phyloP scores from a whole-genome alignment of 2,113 vertebrate species.

The Alligator mississippiensis region DNA sequence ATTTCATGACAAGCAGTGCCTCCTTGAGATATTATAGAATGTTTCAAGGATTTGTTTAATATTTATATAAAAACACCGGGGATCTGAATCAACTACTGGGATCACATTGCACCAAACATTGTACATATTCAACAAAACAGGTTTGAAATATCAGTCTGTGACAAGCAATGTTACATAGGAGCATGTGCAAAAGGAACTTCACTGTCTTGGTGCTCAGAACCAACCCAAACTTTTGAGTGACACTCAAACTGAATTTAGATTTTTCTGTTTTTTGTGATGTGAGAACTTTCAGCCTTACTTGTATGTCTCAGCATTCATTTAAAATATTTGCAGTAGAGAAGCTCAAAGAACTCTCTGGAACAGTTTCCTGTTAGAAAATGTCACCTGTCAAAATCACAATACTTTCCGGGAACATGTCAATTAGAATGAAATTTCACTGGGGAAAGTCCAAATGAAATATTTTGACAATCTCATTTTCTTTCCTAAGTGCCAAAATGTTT shows the following conservation, averaged over 20 bases:
- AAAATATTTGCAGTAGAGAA: not conserved
- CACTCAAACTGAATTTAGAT: fast-evolving
- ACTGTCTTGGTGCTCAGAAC: not conserved
- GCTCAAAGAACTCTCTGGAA: not conserved
- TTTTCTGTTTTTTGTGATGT: not conserved
- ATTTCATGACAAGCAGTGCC: constrained; percentile 47
- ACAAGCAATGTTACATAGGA: not conserved
- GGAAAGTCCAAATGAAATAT: not conserved
- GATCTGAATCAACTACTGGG: not conserved
- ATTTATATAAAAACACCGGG: not conserved
- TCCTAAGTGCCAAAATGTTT: not conserved
- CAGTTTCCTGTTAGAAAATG: not conserved
- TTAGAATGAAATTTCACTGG: not conserved
- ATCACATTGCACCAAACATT: not conserved
- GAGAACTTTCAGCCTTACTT: fast-evolving
- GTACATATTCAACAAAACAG: fast-evolving
- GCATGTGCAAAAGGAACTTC: not conserved
- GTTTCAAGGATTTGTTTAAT: not conserved
- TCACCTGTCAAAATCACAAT: not conserved
- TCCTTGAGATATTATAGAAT: constrained; percentile 58
- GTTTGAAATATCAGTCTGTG: not conserved
- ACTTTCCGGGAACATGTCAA: not conserved
- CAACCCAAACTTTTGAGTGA: not conserved
- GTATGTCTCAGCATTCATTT: fast-evolving
- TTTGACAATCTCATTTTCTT: not conserved